Evolutionary conservation across 2,888 invertebrate genomes (phyloP).

Genomic region (Lepetodrilus schrolli): DNA sequence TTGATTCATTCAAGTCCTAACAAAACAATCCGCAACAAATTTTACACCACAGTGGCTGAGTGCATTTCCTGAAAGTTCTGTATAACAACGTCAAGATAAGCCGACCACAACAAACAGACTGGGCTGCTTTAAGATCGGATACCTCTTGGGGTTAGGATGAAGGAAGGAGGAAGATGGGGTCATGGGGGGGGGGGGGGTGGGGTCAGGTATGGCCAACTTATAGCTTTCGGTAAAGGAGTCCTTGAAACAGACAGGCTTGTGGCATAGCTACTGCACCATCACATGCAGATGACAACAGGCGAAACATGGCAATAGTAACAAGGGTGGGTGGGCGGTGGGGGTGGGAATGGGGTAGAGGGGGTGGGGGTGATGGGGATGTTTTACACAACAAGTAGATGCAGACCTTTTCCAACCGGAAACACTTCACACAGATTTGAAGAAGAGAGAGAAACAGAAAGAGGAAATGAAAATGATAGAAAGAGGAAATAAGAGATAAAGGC

Average conservation of each 20-base stretch:
- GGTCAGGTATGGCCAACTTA: too few species aligned
- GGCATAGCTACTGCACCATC: neutral
- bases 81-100: too few species aligned
- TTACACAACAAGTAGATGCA: neutral
- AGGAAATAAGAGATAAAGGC: conserved; percentile 31
- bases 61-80: too few species aligned
- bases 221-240: neutral
- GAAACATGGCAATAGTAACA: neutral
- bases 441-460: conserved; percentile 15
- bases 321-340: neutral
- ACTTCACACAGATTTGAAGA: conserved; percentile 20
- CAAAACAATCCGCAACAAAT: too few species aligned
- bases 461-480: too few species aligned
- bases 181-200: too few species aligned
- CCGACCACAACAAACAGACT: too few species aligned
- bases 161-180: too few species aligned
- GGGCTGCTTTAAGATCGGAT: too few species aligned
- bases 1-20: too few species aligned
- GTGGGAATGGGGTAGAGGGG: neutral
- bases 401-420: conserved; percentile 21
- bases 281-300: conserved; percentile 17
- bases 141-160: too few species aligned
- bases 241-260: neutral
- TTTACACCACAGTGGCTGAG: too few species aligned
- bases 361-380: neutral